phyloP scores from a whole-genome alignment of 2,797 vertebrate genomes.

The Danio kyathit region DNA sequence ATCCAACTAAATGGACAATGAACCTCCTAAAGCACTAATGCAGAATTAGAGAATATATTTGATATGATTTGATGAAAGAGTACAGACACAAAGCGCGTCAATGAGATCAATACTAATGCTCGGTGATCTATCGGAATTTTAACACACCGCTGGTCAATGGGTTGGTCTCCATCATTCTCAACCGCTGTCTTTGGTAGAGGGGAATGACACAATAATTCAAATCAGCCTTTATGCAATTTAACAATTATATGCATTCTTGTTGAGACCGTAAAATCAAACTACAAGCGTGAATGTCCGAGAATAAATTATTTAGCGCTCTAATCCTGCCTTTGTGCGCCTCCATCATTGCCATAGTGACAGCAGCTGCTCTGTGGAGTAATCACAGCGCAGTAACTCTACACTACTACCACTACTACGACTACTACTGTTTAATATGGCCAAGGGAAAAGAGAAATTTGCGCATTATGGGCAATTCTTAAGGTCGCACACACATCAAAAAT shows the following conservation, averaged over 20 bases:
- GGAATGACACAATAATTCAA: neutral
- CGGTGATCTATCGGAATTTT: slow-evolving; percentile 52
- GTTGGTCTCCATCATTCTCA: slow-evolving; percentile 17
- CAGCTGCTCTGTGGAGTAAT: slow-evolving; percentile 66
- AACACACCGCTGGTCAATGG: slow-evolving; percentile 8
- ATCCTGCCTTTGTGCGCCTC: slow-evolving; percentile 76
- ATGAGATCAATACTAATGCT: slow-evolving; percentile 14
- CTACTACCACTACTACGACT: slow-evolving; percentile 24
- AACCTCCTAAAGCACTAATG: neutral
- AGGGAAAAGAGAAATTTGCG: neutral
- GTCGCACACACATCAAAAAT: neutral
- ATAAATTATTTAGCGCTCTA: slow-evolving; percentile 77
- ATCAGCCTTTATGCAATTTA: neutral
- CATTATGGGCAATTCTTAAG: neutral
- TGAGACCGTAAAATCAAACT: slow-evolving; percentile 26
- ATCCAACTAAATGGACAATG: slow-evolving; percentile 45
- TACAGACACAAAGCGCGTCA: neutral
- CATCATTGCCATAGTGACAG: slow-evolving; percentile 67
- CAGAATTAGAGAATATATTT: neutral
- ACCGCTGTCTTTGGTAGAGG: neutral
- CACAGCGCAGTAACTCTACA: slow-evolving; percentile 66
- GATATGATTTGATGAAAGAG: neutral
- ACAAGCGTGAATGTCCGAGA: slow-evolving; percentile 71
- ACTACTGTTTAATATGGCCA: neutral
- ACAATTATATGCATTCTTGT: slow-evolving; percentile 1